A percentile compares a stretch with the other conserved stretches of the same genome.
phyloP scores from a whole-genome alignment of 2,888 invertebrate genomes.

The Lottia scabra region DNA sequence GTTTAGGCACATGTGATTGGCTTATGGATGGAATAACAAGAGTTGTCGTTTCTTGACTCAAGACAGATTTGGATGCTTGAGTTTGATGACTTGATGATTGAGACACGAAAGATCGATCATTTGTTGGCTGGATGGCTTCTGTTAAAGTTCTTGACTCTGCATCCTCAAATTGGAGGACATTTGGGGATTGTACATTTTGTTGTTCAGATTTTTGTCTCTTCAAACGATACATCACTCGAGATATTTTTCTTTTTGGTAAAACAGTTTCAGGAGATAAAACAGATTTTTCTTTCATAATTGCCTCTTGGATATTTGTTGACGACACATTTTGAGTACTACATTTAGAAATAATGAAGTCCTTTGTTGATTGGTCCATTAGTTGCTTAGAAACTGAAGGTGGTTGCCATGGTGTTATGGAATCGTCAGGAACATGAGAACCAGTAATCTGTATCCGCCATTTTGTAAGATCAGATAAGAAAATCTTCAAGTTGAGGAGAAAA shows the following conservation, averaged over 20 bases:
- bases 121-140: neutral
- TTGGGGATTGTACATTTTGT: neutral
- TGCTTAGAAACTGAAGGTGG: conserved; percentile 39
- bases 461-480: conserved; percentile 57
- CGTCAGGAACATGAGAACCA: conserved; percentile 53
- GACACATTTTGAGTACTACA: conserved; percentile 29
- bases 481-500: conserved; percentile 56
- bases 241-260: conserved; percentile 44
- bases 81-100: neutral
- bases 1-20: neutral
- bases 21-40: neutral
- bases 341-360: conserved; percentile 45
- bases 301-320: conserved; percentile 35
- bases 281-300: conserved; percentile 28
- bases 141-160: neutral
- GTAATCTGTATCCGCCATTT: conserved; percentile 58
- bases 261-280: conserved; percentile 14
- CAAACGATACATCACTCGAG: conserved; percentile 45
- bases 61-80: neutral
- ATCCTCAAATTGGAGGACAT: conserved; percentile 10
- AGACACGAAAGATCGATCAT: neutral
- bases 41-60: too few relatives aligned
- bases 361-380: conserved; percentile 46
- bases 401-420: conserved; percentile 39
- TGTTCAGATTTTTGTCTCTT: conserved; percentile 36